Base-by-base conservation (phyloP, 2,888 invertebrate genomes). In the Physocephala rufipes region DNA sequence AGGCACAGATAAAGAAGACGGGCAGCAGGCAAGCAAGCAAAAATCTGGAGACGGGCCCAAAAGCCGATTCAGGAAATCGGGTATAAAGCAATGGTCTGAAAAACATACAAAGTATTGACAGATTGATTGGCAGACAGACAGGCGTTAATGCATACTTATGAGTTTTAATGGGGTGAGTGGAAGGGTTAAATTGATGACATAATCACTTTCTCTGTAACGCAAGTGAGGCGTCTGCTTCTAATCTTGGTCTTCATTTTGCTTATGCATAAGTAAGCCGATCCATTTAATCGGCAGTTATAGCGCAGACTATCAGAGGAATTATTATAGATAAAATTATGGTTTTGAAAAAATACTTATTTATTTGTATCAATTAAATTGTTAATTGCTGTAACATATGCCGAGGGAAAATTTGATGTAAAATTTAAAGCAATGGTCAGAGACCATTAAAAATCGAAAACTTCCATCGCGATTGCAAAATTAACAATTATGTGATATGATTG, bases 141-240 rank as follows among this genome's bases (percentile, higher is more conserved):
- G n/a, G n/a, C n/a, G n/a, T n/a, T n/a, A n/a, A n/a, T n/a, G n/a
- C n/a, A n/a, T n/a, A n/a, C n/a, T n/a, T n/a, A n/a, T n/a, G n/a
- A n/a, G n/a, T n/a, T 66, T 53, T 67, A 43, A 67, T 36, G 16
- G 55, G 58, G 55, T 67, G 36, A 55, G 26, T 45, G 58, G 58
- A n/a, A 30, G 67, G 43, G 45, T 43, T 55, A 21, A 67, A 58
- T 67, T 67, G 55, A 67, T 67, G 55, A 67, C 43, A 67, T 55
- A 36, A 67, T 58, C 12, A 58, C 43, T 43, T 45, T 36, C 16
- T 12, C 24, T 28, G 26, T n/a, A 21, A 28, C 19, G 15, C 26
- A 15, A 28, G 13, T 49, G 49, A 47, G 49, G 47, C 43, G 47
- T 47, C 64, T 28, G 3, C 47, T 30, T 24, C 36, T 43, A 47